Evolutionary conservation across 2,797 vertebrate genomes (phyloP).

Genomic region (Paramormyrops hopkinsi): DNA sequence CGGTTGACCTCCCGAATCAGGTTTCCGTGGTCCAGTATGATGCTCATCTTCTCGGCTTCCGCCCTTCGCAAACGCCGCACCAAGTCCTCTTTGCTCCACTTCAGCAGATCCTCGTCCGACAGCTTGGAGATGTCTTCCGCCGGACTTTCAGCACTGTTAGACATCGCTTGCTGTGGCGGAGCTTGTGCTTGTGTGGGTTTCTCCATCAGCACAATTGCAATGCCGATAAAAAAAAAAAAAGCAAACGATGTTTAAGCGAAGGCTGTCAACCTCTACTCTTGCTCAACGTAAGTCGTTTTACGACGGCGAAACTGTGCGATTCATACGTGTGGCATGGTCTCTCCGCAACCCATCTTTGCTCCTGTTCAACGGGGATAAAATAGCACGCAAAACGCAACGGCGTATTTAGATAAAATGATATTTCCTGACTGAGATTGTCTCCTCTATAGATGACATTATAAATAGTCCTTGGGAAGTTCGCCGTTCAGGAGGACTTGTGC

Average conservation of each 20-base stretch:
- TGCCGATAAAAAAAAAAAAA: constrained; percentile 44
- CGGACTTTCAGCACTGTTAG: constrained; percentile 71
- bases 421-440: constrained; percentile 33
- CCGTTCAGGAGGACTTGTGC: background rate
- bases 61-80: constrained; percentile 83
- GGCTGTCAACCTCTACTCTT: constrained; percentile 43
- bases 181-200: constrained; percentile 58
- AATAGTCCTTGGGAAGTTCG: constrained; percentile 29
- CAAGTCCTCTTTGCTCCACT: constrained; percentile 92
- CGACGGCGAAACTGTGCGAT: constrained; percentile 38
- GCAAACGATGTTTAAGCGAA: constrained; percentile 51
- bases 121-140: constrained; percentile 85
- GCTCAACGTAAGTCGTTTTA: constrained; percentile 27
- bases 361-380: background rate
- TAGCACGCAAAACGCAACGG: background rate
- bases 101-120: constrained; percentile 86
- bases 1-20: constrained; percentile 97
- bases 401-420: constrained; percentile 25
- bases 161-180: constrained; percentile 65
- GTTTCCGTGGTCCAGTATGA: constrained; percentile 95
- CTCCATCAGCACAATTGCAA: constrained; percentile 60
- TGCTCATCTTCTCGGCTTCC: constrained; percentile 96
- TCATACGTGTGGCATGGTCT: constrained; percentile 47
- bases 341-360: constrained; percentile 16
- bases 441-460: constrained; percentile 29